These are phyloP conservation scores for Drosophila neonasuta DNA, from an alignment of 2,888 invertebrate genomes.

Conservation along the genomic window DNA sequence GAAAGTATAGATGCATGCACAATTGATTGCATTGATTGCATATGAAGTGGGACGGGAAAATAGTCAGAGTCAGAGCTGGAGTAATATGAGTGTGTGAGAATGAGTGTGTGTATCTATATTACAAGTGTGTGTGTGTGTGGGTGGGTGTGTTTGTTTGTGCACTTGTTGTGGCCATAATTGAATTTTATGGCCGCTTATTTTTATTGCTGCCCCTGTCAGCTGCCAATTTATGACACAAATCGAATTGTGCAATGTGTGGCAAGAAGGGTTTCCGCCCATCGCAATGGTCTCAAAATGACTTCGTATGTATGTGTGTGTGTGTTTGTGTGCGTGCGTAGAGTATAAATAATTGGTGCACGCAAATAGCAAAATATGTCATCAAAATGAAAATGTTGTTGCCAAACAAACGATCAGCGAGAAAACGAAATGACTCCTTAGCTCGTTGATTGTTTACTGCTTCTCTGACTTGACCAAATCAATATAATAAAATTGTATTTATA, in stretches of 20 bases:
- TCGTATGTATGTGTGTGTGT: background rate
- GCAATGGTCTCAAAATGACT: background rate
- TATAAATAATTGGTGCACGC: conserved; percentile 71
- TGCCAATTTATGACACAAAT: conserved; percentile 72
- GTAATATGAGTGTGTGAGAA: conserved; percentile 10
- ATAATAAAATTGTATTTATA: conserved; percentile 12
- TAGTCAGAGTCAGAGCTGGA: conserved; percentile 1
- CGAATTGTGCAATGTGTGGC: conserved; percentile 47
- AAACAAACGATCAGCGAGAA: conserved; percentile 22
- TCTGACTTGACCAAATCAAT: conserved; percentile 33
- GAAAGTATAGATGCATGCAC: conserved; percentile 52
- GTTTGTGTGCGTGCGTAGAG: background rate
- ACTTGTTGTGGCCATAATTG: conserved; percentile 75
- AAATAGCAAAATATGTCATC: conserved; percentile 70
- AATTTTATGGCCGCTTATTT: conserved; percentile 76
- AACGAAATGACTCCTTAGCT: conserved; percentile 20
- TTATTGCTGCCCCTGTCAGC: conserved; percentile 63
- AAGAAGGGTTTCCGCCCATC: conserved; percentile 12
- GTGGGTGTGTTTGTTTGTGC: conserved; percentile 50
- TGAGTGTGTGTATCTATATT: conserved; percentile 21
- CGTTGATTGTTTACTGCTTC: background rate
- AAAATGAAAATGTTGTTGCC: conserved; percentile 50
- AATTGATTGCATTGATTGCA: conserved; percentile 73
- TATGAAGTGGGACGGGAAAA: conserved; percentile 24
- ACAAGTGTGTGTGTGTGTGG: conserved; percentile 20